Conservation (phyloP, 1,140 invertebrate genomes). For the Hycleus phaleratus region DNA sequence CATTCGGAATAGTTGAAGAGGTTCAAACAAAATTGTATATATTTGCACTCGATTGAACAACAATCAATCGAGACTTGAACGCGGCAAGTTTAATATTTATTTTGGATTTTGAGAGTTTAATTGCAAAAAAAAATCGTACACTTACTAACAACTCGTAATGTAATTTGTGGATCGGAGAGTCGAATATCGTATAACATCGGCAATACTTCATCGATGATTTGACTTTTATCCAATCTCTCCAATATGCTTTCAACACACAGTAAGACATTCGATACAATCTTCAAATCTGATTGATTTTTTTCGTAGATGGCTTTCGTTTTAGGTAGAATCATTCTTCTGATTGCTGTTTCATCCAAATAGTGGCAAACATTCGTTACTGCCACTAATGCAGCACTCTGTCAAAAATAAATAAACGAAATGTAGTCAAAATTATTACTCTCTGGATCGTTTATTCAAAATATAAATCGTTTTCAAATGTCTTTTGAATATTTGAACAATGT, state of each 20-base stretch:
- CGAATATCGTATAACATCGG: constrained; percentile 83
- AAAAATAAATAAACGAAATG: neutral
- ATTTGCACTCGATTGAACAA: too few species aligned
- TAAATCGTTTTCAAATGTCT: too few species aligned
- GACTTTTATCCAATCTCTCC: constrained; percentile 74
- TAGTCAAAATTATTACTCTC: too few species aligned
- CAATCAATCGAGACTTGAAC: too few species aligned
- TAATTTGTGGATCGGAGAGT: constrained; percentile 76
- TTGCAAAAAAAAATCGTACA: constrained; percentile 30
- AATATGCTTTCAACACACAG: constrained; percentile 71
- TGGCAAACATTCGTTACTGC: constrained; percentile 81
- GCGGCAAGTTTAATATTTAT: neutral
- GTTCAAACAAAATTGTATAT: too few species aligned
- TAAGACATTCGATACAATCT: constrained; percentile 68
- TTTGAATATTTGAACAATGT: too few species aligned
- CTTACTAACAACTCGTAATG: constrained; percentile 76
- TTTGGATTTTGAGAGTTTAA: neutral
- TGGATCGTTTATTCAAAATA: too few species aligned
- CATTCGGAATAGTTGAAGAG: too few species aligned
- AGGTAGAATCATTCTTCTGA: constrained; percentile 75
- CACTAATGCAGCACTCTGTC: constrained; percentile 79
- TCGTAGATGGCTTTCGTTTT: constrained; percentile 84
- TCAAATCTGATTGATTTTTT: constrained; percentile 70
- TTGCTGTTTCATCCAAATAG: constrained; percentile 73
- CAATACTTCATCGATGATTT: constrained; percentile 87